Evolutionary conservation across 2,797 vertebrate species (phyloP).

Genomic region (Megalops cyprinoides): DNA sequence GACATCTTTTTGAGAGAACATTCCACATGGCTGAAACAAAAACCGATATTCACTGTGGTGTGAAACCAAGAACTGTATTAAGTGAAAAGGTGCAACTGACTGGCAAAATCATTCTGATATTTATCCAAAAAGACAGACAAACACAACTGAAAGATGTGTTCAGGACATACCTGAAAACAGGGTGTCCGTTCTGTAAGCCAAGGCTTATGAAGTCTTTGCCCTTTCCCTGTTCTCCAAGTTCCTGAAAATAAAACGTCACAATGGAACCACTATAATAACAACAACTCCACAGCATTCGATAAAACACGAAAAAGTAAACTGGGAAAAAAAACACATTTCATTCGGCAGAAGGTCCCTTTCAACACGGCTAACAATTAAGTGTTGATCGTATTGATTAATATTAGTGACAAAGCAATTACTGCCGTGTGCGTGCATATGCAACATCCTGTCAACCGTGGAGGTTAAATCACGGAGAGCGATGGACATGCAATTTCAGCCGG

Average conservation of each 20-base stretch:
- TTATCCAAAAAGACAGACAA: neutral
- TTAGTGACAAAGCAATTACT: slow-evolving; percentile 1
- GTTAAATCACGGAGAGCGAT: neutral
- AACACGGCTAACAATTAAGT: neutral
- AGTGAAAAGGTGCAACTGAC: neutral
- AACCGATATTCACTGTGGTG: neutral
- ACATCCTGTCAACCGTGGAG: neutral
- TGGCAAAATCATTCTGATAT: neutral
- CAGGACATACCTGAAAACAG: slow-evolving; percentile 86
- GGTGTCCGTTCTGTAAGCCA: slow-evolving; percentile 81
- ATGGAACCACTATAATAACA: too few species aligned
- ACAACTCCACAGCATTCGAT: too few species aligned
- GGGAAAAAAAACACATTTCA: neutral
- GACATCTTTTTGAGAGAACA: too few species aligned
- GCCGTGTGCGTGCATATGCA: neutral
- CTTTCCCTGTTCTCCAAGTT: slow-evolving; percentile 70
- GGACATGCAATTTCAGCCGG: slow-evolving; percentile 17
- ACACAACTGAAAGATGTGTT: neutral
- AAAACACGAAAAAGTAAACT: neutral
- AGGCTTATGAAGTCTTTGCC: slow-evolving; percentile 91
- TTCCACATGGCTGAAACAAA: too few species aligned
- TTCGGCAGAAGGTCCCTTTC: neutral
- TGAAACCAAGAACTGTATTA: neutral
- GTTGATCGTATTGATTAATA: neutral
- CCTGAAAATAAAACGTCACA: slow-evolving; percentile 67